Evolutionary conservation across 2,113 vertebrate genomes (phyloP), one percentile per base, ranked within the genome.

Genomic region (Ifrita kowaldi): DNA sequence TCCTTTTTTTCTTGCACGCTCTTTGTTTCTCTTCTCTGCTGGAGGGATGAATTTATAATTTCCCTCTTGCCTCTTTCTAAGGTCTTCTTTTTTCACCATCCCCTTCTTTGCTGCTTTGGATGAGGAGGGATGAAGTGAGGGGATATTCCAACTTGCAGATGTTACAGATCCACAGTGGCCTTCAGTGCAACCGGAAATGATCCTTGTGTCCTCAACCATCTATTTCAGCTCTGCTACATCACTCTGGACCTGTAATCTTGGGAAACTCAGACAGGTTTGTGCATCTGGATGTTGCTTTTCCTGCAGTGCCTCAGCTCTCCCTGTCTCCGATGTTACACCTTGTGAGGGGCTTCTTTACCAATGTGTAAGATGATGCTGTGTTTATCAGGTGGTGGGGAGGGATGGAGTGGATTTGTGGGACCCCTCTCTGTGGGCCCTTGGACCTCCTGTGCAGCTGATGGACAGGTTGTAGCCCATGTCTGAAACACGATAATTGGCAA

Each of bases 41-140:
- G 20, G 33, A 82, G 64, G 60, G 32, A 82, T 91, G 88, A 39
- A 83, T 92, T 85, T 78, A 9, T 69, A n/a, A 67, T 73, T 89
- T 52, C 27, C 37, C 37, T 68, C 65, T 75, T 7, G 1, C 11
- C 7, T 89, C 64, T 88, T 90, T 65, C 50, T 84, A 37, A 74
- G 22, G 17, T 74, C 5, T 83, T 84, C 6, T 80, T 37, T 87
- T 62, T 83, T 88, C 75, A 33, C n/a, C 12, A 44, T 60, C 6
- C 8, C 12, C 16, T 84, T 83, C 35, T 90, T 81, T 30, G 27
- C 33, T 64, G 28, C 50, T 79, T 37, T 0, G 1, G 20, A 39
- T 62, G 59, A 73, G 33, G 42, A 82, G 12, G 33, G 37, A 6
- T 59, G 50, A 86, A 27, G 5, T 27, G 16, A 75, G 30, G 7